Conservation (phyloP, 2,888 invertebrate genomes). For the Platerodrilus igneus region DNA sequence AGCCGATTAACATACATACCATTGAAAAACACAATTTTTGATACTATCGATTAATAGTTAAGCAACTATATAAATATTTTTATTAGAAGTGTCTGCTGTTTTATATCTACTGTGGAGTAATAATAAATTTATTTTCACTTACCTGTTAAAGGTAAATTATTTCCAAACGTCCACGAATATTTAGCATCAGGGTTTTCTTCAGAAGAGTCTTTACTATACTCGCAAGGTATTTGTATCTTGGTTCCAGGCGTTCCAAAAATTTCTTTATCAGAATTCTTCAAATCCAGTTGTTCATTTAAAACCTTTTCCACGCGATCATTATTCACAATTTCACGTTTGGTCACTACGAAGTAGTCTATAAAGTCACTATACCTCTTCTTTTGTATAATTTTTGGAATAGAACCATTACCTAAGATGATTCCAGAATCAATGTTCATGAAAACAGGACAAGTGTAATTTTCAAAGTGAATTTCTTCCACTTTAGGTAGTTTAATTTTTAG, state of each 20-base stretch:
- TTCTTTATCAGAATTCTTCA: conserved; percentile 29
- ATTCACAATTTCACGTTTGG: conserved; percentile 15
- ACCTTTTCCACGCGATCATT: conserved; percentile 19
- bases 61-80: no score
- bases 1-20: no score
- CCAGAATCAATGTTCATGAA: conserved; percentile 20
- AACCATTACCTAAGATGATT: conserved; percentile 20
- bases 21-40: no score
- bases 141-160: conserved; percentile 32
- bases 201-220: conserved; percentile 12
- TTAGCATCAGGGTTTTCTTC: conserved; percentile 19
- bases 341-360: not conserved
- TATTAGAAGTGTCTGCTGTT: no score
- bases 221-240: conserved; percentile 30
- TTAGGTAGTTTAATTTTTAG: conserved; percentile 22
- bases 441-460: conserved; percentile 22
- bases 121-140: conserved; percentile 4
- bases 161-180: conserved; percentile 28
- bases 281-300: conserved; percentile 26
- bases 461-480: conserved; percentile 5
- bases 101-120: no score
- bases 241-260: conserved; percentile 32
- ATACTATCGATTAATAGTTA: no score
- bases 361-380: conserved; percentile 5
- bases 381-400: conserved; percentile 17